A percentile compares a stretch with the other conserved stretches of the same genome.
Evolutionary conservation across 1,140 invertebrate species (phyloP).

Genomic region (Trachymyrmex cornetzi): DNA sequence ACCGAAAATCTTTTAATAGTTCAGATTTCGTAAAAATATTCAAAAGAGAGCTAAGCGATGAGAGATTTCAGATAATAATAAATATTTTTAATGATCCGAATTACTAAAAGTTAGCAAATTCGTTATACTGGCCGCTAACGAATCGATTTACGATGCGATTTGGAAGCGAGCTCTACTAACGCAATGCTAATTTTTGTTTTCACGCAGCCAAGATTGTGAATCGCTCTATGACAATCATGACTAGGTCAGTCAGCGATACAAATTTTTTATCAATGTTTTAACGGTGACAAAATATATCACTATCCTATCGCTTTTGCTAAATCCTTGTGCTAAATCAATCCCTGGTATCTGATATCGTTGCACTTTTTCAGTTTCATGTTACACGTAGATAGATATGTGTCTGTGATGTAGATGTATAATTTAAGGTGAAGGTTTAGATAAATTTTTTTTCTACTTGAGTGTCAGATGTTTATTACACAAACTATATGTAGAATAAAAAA

Average conservation of each 20-base stretch:
- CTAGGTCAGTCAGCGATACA: slow-evolving; percentile 78
- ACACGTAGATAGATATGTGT: not conserved
- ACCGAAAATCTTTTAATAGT: slow-evolving; percentile 1
- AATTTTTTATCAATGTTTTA: slow-evolving; percentile 70
- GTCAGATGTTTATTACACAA: not conserved
- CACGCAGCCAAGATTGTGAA: slow-evolving; percentile 79
- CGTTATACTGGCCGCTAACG: not conserved
- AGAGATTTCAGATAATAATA: not conserved
- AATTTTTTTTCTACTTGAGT: not conserved
- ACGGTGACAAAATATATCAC: slow-evolving; percentile 44
- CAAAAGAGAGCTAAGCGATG: not conserved
- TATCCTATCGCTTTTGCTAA: slow-evolving; percentile 27
- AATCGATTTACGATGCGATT: not conserved
- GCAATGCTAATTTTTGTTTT: slow-evolving; percentile 71
- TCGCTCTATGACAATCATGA: slow-evolving; percentile 72
- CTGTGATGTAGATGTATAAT: not conserved
- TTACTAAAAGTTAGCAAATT: not conserved
- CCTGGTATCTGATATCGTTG: not conserved
- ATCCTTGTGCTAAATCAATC: not conserved
- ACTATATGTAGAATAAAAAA: slow-evolving; percentile 2
- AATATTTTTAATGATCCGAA: slow-evolving; percentile 11
- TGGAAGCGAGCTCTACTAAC: slow-evolving; percentile 42
- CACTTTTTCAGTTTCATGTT: slow-evolving; percentile 1
- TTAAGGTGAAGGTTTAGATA: not conserved
- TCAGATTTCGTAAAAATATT: not conserved